A percentile compares a stretch with the other conserved stretches of the same genome.
These are phyloP conservation scores for Elmis aenea DNA, from an alignment of 2,888 invertebrate genomes.

Conservation along the genomic window DNA sequence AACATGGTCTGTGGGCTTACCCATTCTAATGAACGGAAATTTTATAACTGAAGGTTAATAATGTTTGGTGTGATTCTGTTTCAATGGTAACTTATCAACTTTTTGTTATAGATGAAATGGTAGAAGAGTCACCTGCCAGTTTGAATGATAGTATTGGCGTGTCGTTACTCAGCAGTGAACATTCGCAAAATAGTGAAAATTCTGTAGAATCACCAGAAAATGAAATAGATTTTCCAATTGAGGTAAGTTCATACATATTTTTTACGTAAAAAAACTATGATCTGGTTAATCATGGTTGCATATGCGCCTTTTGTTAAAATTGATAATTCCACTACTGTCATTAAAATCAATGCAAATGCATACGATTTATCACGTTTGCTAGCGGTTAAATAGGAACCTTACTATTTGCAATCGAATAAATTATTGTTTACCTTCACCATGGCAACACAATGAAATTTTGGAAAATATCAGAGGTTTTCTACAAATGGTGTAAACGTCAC, in stretches of 20 bases:
- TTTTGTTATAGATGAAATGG: neutral
- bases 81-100: neutral
- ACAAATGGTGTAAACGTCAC: too few species aligned
- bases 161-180: too few species aligned
- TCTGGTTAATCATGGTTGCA: conserved; percentile 3
- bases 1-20: conserved; percentile 39
- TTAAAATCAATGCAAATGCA: too few species aligned
- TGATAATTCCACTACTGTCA: too few species aligned
- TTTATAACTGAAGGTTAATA: conserved; percentile 29
- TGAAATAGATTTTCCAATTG: conserved; percentile 21
- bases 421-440: too few species aligned
- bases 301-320: too few species aligned
- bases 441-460: too few species aligned
- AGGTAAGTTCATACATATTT: conserved; percentile 18
- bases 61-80: neutral
- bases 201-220: conserved; percentile 4
- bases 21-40: conserved; percentile 35
- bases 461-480: too few species aligned
- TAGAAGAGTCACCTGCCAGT: neutral
- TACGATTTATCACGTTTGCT: too few species aligned
- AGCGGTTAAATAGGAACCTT: too few species aligned
- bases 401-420: too few species aligned
- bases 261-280: conserved; percentile 6
- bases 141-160: neutral
- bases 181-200: too few species aligned